Evolutionary conservation across 2,888 invertebrate genomes (phyloP).

Genomic region (Melinaea menophilus): DNA sequence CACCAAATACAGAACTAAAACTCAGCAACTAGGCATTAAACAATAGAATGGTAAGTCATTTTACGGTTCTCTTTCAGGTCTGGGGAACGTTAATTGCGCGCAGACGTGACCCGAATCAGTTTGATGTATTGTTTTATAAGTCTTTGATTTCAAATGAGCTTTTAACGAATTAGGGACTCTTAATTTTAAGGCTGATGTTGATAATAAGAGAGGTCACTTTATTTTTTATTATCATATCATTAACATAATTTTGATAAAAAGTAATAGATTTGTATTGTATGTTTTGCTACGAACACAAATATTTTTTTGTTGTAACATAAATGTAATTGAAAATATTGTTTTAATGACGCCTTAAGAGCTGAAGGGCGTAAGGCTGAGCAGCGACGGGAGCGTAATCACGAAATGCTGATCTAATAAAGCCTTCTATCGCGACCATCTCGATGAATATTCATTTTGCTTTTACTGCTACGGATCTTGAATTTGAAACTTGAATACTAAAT

Average conservation of each 20-base stretch:
- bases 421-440: conserved; percentile 23
- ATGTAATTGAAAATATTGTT: no score
- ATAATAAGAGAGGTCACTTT: no score
- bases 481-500: conserved; percentile 37
- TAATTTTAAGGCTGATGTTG: no score
- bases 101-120: conserved; percentile 35
- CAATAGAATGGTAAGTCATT: conserved; percentile 44
- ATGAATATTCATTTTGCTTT: conserved; percentile 44
- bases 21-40: conserved; percentile 37
- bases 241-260: no score
- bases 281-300: no score
- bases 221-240: no score
- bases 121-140: conserved; percentile 20
- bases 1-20: conserved; percentile 20
- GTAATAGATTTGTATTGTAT: no score
- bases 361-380: not conserved
- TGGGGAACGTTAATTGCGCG: conserved; percentile 43
- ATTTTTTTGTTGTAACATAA: no score
- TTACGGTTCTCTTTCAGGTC: conserved; percentile 43
- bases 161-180: not conserved
- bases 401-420: conserved; percentile 38
- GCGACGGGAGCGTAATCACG: conserved; percentile 23
- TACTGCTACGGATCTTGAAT: conserved; percentile 36
- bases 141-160: conserved; percentile 10
- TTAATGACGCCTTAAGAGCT: no score